These are phyloP conservation scores for Oxyura jamaicensis DNA, from an alignment of 2,113 vertebrate species.

Conservation along the genomic window DNA sequence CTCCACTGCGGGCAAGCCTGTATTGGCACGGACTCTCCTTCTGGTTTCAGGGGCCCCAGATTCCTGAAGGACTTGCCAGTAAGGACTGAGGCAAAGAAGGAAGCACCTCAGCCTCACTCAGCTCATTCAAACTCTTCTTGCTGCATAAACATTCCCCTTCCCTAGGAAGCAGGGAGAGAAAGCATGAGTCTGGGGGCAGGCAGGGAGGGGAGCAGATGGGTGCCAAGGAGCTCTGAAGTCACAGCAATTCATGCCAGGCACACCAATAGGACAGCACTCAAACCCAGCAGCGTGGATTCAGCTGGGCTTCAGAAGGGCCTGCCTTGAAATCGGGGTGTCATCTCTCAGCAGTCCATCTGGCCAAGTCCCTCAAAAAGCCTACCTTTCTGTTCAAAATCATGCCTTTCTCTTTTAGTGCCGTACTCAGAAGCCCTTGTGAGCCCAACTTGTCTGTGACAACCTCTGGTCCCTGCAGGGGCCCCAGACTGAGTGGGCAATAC, in stretches of 20 bases:
- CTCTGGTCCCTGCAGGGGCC: accelerated
- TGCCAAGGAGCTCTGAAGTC: neutral
- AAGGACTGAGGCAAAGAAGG: neutral
- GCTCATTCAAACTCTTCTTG: neutral
- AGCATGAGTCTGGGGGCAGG: neutral
- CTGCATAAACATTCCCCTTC: accelerated
- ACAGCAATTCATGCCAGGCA: neutral
- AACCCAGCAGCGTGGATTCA: neutral
- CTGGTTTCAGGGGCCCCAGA: neutral
- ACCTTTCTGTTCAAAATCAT: neutral
- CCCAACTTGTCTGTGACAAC: neutral
- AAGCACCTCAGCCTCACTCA: neutral
- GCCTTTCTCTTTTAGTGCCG: accelerated
- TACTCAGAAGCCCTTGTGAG: neutral
- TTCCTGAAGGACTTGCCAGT: neutral
- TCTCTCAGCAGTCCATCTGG: neutral
- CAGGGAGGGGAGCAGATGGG: neutral
- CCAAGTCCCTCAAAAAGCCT: neutral
- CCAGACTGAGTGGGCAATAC: accelerated
- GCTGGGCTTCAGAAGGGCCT: neutral
- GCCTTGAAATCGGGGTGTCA: accelerated
- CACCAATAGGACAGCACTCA: accelerated
- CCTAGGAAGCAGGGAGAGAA: neutral
- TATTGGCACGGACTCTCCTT: neutral
- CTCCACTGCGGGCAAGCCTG: neutral